Evolutionary conservation across 2,113 vertebrate species (phyloP).

Genomic region (Protomyctophum bolini): DNA sequence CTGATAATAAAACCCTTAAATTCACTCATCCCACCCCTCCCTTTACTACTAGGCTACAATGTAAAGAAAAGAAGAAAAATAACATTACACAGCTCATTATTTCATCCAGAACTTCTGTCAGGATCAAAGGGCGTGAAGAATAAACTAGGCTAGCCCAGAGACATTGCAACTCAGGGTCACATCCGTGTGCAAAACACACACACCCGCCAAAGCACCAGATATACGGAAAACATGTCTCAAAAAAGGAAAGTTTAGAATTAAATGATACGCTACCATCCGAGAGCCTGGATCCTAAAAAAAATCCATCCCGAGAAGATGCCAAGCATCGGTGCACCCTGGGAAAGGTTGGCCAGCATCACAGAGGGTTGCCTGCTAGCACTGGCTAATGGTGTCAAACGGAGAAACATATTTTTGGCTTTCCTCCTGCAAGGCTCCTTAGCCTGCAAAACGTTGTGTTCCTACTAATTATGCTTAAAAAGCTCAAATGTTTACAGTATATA

Average conservation of each 20-base stretch:
- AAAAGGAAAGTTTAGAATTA: too few relatives aligned
- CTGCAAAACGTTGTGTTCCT: too few relatives aligned
- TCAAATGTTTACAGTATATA: slow-evolving; percentile 24
- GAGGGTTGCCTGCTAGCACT: slow-evolving; percentile 73
- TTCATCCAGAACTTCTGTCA: slow-evolving; percentile 28
- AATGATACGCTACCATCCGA: slow-evolving; percentile 56
- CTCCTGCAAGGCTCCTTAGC: slow-evolving; percentile 45
- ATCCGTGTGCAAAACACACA: slow-evolving; percentile 35
- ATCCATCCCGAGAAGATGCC: slow-evolving; percentile 44
- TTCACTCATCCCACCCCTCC: not conserved
- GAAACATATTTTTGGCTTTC: slow-evolving; percentile 71
- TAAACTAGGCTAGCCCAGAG: slow-evolving; percentile 48
- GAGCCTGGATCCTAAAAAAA: slow-evolving; percentile 44
- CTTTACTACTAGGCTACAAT: slow-evolving; percentile 15
- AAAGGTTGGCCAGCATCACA: slow-evolving; percentile 57
- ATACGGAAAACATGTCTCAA: slow-evolving; percentile 41
- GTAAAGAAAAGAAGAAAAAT: slow-evolving; percentile 3
- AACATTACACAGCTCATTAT: slow-evolving; percentile 28
- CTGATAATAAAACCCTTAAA: slow-evolving; percentile 7
- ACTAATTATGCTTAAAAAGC: slow-evolving; percentile 6
- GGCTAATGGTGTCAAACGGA: slow-evolving; percentile 77
- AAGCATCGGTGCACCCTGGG: slow-evolving; percentile 51
- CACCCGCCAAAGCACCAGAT: slow-evolving; percentile 36
- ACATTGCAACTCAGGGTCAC: slow-evolving; percentile 61
- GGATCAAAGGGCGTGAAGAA: slow-evolving; percentile 47